Evolutionary conservation across 2,888 invertebrate species (phyloP), one percentile per base, ranked within the genome.

Genomic region (Synanthedon vespiformis): DNA sequence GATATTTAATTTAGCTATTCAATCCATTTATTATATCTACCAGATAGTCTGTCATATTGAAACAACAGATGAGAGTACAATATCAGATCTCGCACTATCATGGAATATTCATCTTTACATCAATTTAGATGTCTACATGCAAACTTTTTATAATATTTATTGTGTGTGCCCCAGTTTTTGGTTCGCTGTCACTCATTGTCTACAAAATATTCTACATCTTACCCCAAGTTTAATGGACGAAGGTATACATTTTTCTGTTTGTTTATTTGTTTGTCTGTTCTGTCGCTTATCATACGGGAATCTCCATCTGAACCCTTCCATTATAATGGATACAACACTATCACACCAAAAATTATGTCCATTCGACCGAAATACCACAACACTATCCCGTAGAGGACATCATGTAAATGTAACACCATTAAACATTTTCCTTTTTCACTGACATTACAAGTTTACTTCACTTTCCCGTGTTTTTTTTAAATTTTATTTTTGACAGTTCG

Each of bases 311-410:
- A 66, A 74, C 68, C 80, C 85, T 86, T 86, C 87, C 86, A 83
- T 77, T 34, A 71, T 72, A 80, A 74, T 80, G 87, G 87, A 87
- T 86, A 87, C 87, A 87, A 86, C 87, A 86, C 87, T 83, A 75
- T 72, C 87, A 83, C 79, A 78, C 85, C 87, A 83, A 70, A 34
- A 78, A 72, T 77, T 77, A 74, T 84, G 86, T 87, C 87, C 82
- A 57, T 71, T 22, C 83, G 59, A 68, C 80, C 72, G 60, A 49
- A 62, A 69, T 73, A 53, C 76, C 74, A 61, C 62, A 61, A 74
- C 72, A 62, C 70, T 67, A 77, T 81, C 85, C 84, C 85, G 78
- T 62, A 70, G 67, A 65, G 67, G 10, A 34, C 34, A 34, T 62
- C 65, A 66, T 65, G 74, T 73, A 75, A 77, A 66, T 65, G 74